Conservation (phyloP, 1,140 invertebrate species). For the Trachymyrmex cornetzi region DNA sequence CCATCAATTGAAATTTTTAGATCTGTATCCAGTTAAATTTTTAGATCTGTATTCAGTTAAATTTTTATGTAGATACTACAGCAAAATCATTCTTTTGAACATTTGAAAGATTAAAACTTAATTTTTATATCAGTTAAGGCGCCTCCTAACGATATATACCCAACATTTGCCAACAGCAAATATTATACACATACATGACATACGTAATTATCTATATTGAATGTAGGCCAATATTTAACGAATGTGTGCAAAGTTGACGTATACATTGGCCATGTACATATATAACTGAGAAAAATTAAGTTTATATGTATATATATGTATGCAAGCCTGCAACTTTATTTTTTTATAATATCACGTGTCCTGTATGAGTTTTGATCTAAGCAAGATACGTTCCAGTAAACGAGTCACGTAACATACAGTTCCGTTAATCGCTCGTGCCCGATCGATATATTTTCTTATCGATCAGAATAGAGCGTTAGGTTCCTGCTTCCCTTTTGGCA, state of each 20-base stretch:
- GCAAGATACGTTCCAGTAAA: not conserved
- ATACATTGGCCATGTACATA: too few relatives aligned
- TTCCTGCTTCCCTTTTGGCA: slow-evolving; percentile 15
- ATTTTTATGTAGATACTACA: too few relatives aligned
- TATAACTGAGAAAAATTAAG: too few relatives aligned
- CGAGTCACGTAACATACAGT: slow-evolving; percentile 35
- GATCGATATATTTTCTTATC: slow-evolving; percentile 44
- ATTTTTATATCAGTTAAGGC: not conserved
- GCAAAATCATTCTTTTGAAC: not conserved
- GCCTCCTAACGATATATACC: too few relatives aligned
- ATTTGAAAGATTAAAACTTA: not conserved
- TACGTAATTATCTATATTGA: too few relatives aligned
- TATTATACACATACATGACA: too few relatives aligned
- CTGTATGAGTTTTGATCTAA: slow-evolving; percentile 1
- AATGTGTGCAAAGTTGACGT: too few relatives aligned
- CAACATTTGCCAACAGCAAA: not conserved
- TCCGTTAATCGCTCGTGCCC: slow-evolving; percentile 13
- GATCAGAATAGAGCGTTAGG: not conserved
- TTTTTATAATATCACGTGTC: slow-evolving; percentile 10
- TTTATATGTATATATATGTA: too few relatives aligned
- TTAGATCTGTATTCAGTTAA: too few relatives aligned
- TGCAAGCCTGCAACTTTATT: not conserved
- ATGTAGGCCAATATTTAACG: too few relatives aligned
- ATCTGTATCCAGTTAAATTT: too few relatives aligned
- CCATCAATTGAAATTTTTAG: too few relatives aligned